These are phyloP conservation scores for Diadromus collaris DNA, from an alignment of 2,888 invertebrate genomes.

Conservation along the genomic window DNA sequence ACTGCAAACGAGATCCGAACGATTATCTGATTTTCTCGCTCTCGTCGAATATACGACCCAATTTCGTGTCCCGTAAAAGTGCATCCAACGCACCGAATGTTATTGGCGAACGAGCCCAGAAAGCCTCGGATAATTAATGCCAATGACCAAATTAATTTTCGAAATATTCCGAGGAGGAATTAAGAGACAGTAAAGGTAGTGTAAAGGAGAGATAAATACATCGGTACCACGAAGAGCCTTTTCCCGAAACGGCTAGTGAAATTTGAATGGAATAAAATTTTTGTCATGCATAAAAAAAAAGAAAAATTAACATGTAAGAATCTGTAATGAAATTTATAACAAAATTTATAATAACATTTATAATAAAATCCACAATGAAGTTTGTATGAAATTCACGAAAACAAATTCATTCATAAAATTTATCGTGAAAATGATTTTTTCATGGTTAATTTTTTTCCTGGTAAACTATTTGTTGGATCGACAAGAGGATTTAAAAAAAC, in stretches of 20 bases:
- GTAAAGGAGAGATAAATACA: no score
- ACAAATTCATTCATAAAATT: no score
- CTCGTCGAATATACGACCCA: slow-evolving; percentile 24
- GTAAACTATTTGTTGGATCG: background rate
- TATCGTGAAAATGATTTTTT: background rate
- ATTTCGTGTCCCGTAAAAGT: slow-evolving; percentile 32
- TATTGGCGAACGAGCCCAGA: slow-evolving; percentile 14
- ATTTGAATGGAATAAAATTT: background rate
- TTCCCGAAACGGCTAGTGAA: background rate
- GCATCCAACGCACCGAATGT: slow-evolving; percentile 20
- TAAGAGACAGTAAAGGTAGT: no score
- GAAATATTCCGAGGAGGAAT: no score
- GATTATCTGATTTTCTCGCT: slow-evolving; percentile 45
- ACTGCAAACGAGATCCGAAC: background rate
- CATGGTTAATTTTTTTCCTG: background rate
- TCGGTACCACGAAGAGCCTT: no score
- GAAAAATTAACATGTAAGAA: no score
- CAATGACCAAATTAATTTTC: slow-evolving; percentile 6
- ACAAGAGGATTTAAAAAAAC: background rate
- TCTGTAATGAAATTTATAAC: no score
- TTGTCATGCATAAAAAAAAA: no score
- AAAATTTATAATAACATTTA: no score
- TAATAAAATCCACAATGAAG: no score
- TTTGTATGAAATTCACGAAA: no score
- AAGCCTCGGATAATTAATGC: slow-evolving; percentile 12